phyloP scores from a whole-genome alignment of 2,797 vertebrate species.

The Falco concolor region DNA sequence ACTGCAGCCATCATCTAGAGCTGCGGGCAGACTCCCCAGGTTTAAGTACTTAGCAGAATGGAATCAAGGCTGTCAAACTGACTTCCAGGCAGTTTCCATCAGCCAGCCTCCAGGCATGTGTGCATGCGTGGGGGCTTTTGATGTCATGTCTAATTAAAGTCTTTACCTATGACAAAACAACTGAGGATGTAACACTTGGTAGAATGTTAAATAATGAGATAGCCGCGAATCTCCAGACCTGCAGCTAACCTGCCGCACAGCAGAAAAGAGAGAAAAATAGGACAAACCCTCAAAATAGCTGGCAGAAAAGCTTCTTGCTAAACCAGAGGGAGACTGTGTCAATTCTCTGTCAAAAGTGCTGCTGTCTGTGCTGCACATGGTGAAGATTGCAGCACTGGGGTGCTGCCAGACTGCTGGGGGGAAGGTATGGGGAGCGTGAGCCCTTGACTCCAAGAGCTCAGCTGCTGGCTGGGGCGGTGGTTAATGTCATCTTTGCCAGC shows the following conservation, averaged over 20 bases:
- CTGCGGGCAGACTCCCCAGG: neutral
- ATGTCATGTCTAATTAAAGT: neutral
- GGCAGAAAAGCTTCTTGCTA: neutral
- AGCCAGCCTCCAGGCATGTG: neutral
- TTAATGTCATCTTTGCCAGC: neutral
- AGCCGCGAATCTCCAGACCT: neutral
- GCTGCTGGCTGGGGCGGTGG: neutral
- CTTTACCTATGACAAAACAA: neutral
- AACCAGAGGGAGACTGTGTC: neutral
- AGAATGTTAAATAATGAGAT: neutral
- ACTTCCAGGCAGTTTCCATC: neutral
- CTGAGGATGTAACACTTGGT: neutral
- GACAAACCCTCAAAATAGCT: neutral
- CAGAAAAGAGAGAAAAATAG: neutral
- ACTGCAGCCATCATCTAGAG: neutral
- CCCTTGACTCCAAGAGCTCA: neutral
- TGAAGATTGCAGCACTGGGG: neutral
- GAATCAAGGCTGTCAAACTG: neutral
- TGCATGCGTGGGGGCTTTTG: neutral
- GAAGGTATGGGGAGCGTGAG: neutral
- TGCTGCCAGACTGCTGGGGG: neutral
- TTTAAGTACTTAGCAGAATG: neutral
- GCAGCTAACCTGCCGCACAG: neutral
- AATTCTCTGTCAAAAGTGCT: neutral
- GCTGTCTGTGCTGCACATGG: neutral